These are phyloP conservation scores for Scopus umbretta DNA, from an alignment of 2,113 vertebrate genomes.

Conservation along the genomic window DNA sequence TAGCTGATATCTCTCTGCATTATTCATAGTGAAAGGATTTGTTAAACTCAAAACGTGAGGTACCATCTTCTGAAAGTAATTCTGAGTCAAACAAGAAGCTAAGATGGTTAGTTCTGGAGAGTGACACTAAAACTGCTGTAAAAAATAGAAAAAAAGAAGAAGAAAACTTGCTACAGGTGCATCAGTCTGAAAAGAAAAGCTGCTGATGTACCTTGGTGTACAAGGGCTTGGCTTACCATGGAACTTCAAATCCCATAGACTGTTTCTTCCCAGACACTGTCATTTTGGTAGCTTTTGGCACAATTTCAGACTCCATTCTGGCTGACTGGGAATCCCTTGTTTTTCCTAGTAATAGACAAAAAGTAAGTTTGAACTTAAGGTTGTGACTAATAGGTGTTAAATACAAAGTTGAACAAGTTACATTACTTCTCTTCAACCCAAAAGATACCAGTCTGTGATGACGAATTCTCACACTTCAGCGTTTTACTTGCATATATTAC, in stretches of 20 bases:
- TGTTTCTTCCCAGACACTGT: constrained; percentile 97
- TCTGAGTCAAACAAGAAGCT: constrained; percentile 67
- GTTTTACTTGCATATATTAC: not conserved
- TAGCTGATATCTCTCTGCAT: constrained; percentile 15
- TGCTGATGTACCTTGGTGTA: constrained; percentile 27
- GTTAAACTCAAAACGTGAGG: constrained; percentile 64
- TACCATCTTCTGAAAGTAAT: constrained; percentile 62
- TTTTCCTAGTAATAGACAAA: constrained; percentile 81
- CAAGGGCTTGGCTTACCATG: constrained; percentile 80
- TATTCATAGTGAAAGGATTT: constrained; percentile 70
- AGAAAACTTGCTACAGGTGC: constrained; percentile 59
- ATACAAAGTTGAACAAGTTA: not conserved
- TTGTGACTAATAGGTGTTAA: not conserved
- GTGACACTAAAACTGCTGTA: constrained; percentile 47
- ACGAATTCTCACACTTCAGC: not conserved
- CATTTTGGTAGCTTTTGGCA: constrained; percentile 96
- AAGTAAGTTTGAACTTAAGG: constrained; percentile 42
- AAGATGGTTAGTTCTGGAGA: constrained; percentile 56
- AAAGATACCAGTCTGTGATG: not conserved
- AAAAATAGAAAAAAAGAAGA: constrained; percentile 55
- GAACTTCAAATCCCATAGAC: constrained; percentile 95
- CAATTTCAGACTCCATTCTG: constrained; percentile 85
- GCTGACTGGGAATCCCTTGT: constrained; percentile 71
- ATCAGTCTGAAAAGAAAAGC: constrained; percentile 33
- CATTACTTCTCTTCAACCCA: not conserved